Percentiles rank a stretch among this genome's conserved stretches.
phyloP scores from a whole-genome alignment of 2,888 invertebrate genomes.

The Thalpophila matura region DNA sequence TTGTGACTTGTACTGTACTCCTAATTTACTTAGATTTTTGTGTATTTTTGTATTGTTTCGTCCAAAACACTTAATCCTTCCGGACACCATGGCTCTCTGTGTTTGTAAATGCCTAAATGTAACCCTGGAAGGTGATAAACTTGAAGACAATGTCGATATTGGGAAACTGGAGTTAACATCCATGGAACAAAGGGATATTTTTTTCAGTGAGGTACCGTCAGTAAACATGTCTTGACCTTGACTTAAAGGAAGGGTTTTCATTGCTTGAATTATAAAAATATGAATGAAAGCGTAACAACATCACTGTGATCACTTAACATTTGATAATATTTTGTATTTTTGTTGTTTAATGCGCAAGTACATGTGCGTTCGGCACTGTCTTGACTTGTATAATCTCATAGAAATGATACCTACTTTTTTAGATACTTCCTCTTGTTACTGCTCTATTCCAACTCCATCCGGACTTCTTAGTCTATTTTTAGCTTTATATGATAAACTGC shows the following conservation, averaged over 20 bases:
- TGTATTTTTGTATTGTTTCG: slow-evolving; percentile 79
- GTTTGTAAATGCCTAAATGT: slow-evolving; percentile 95
- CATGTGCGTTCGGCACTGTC: slow-evolving; percentile 65
- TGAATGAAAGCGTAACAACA: slow-evolving; percentile 44
- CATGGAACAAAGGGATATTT: slow-evolving; percentile 91
- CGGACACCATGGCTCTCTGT: slow-evolving; percentile 88
- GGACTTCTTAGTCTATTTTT: slow-evolving; percentile 27
- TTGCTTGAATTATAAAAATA: slow-evolving; percentile 51
- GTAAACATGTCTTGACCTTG: slow-evolving; percentile 88
- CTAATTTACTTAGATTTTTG: slow-evolving; percentile 77
- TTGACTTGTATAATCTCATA: slow-evolving; percentile 63
- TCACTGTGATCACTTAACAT: slow-evolving; percentile 30
- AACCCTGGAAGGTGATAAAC: slow-evolving; percentile 91
- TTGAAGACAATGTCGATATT: slow-evolving; percentile 90
- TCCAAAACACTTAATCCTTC: slow-evolving; percentile 65
- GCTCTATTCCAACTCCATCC: neutral
- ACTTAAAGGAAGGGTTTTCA: slow-evolving; percentile 73
- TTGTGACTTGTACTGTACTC: slow-evolving; percentile 67
- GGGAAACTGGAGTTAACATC: slow-evolving; percentile 90
- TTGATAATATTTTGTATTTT: slow-evolving; percentile 38
- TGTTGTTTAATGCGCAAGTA: slow-evolving; percentile 45
- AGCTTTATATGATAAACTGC: slow-evolving; percentile 1
- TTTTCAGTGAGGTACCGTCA: slow-evolving; percentile 92
- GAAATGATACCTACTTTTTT: slow-evolving; percentile 19
- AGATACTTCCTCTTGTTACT: neutral